Percentiles rank a stretch among this genome's conserved stretches.
Conservation (phyloP, 2,113 vertebrate genomes). For the Delphinapterus leucas region DNA sequence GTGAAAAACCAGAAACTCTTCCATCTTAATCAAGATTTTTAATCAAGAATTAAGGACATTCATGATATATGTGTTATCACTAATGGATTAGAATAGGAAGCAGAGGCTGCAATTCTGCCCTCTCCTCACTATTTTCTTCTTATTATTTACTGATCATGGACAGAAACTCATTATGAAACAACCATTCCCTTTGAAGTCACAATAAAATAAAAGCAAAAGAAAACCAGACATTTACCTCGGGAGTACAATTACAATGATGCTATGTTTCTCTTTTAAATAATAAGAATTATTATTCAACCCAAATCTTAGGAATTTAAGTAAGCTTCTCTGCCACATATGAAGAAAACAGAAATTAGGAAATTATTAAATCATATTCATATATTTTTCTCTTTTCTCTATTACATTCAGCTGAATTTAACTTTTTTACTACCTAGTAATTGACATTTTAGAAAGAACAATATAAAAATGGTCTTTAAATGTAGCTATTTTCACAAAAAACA, state of each 20-base stretch:
- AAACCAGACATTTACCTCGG: background rate
- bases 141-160: background rate
- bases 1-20: constrained; percentile 36
- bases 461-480: background rate
- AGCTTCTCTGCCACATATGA: background rate
- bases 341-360: background rate
- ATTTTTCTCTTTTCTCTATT: background rate
- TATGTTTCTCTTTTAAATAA: background rate
- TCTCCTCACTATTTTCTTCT: background rate
- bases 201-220: background rate
- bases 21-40: constrained; percentile 47
- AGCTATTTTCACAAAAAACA: background rate
- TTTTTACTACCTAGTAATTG: background rate
- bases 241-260: background rate
- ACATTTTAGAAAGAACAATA: background rate
- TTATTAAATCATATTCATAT: background rate
- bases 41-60: constrained; percentile 40
- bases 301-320: background rate
- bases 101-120: background rate
- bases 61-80: background rate
- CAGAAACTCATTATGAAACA: background rate
- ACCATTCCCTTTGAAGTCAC: background rate
- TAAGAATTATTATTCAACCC: background rate
- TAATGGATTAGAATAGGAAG: background rate
- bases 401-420: background rate